Base-by-base conservation (phyloP, 2,888 invertebrate species). In the Lochmaea capreae region DNA sequence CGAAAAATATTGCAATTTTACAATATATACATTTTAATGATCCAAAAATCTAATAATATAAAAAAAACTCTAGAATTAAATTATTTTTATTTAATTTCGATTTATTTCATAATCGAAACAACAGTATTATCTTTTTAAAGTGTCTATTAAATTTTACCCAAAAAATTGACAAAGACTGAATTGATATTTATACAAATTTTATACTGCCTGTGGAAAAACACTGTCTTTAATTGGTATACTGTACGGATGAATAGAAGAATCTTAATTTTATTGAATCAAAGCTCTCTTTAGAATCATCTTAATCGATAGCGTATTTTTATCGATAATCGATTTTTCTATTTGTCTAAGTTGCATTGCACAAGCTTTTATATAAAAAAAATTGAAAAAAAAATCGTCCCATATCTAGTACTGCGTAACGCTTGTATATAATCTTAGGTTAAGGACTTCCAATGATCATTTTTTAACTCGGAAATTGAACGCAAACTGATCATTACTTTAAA, bases 381-480 rank as follows among this genome's bases (percentile, higher is more conserved):
- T 22, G 39, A 16, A 62, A 61, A 39, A 63, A 63, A 39, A 68
- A 76, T 76, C 42, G 61, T 69, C 77, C 74, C 65, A 52, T 76
- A 68, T 69, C 70, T 74, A 67, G 74, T 76, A 67, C 76, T 78
- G 77, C 76, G 77, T 76, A 76, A 76, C 77, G 69, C 75, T 61
- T 83, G 81, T 83, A 83, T 78, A 82, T 83, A 83, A 78, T 79
- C 72, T 77, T 80, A 83, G 81, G 77, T 77, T 80, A 80, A 80
- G 80, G 81, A 83, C 83, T 83, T 84, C 83, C 84, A 82, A 80
- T 77, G 71, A 76, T 76, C 76, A 78, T 76, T 75, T 57, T 77
- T 75, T 33, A 33, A 76, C 71, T 59, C 65, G 33, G 16, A 67
- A 12, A 49, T 75, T 72, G 11, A 52, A 65, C 69, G 39, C 63